These are phyloP conservation scores for Incurvaria masculella DNA, from an alignment of 2,888 invertebrate genomes.

Conservation along the genomic window DNA sequence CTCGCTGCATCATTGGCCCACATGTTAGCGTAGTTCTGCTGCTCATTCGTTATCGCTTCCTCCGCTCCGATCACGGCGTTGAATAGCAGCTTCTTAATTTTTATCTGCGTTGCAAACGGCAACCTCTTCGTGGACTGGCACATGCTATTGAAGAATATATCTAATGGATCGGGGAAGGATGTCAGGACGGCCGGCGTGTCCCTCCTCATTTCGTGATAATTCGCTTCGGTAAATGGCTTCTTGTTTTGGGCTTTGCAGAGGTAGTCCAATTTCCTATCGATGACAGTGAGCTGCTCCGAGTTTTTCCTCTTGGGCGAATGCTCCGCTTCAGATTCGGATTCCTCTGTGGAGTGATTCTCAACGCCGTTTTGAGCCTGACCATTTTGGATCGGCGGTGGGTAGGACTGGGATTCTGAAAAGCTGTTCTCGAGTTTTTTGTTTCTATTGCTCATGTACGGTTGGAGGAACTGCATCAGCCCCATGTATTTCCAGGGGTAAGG, in stretches of 20 bases:
- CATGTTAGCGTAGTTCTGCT: constrained; percentile 40
- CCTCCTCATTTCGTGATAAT: constrained; percentile 17
- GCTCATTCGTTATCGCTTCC: constrained; percentile 41
- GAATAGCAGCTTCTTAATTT: constrained; percentile 40
- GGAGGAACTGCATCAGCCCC: constrained; percentile 44
- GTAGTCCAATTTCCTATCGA: constrained; percentile 35
- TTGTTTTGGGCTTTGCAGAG: constrained; percentile 28
- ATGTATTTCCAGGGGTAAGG: constrained; percentile 45
- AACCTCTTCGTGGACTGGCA: constrained; percentile 45
- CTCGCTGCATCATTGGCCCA: constrained; percentile 25
- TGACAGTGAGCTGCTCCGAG: constrained; percentile 26
- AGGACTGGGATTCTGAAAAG: background rate
- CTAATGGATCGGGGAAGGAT: constrained; percentile 36
- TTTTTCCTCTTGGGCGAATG: constrained; percentile 25
- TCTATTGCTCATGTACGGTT: constrained; percentile 42
- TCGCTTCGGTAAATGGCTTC: constrained; percentile 20
- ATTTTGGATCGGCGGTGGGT: constrained; percentile 13
- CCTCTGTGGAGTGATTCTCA: constrained; percentile 21
- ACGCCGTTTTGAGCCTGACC: constrained; percentile 22
- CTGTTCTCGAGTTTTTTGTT: constrained; percentile 32
- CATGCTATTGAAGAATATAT: constrained; percentile 49
- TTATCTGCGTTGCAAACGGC: constrained; percentile 40
- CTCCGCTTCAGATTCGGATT: constrained; percentile 23
- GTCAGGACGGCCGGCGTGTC: constrained; percentile 15
- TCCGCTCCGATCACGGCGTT: constrained; percentile 40